phyloP scores from a whole-genome alignment of 2,797 vertebrate species.

The Eurystomus glaucurus region DNA sequence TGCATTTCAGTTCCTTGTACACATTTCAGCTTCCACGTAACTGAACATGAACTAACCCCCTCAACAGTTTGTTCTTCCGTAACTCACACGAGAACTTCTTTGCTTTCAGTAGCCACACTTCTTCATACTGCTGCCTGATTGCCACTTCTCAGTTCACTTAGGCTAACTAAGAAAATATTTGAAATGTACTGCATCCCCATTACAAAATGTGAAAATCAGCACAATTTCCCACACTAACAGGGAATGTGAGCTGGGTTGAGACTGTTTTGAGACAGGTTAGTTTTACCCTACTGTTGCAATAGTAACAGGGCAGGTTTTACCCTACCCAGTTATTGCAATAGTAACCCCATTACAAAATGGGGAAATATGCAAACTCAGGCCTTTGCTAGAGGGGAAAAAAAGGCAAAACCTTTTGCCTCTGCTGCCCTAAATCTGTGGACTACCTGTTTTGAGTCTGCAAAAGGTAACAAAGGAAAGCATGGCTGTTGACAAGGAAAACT shows the following conservation, averaged over 20 bases:
- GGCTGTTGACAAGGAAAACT: not conserved
- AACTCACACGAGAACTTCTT: not conserved
- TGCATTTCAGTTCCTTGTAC: not conserved
- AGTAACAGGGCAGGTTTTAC: not conserved
- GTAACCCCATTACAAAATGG: not conserved
- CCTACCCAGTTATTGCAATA: not conserved
- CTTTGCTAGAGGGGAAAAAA: not conserved
- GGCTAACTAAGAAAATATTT: too few relatives aligned
- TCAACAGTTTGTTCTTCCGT: not conserved
- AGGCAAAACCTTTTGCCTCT: not conserved
- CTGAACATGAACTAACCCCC: not conserved
- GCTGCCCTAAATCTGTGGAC: not conserved
- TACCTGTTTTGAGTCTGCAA: not conserved
- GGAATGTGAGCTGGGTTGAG: not conserved
- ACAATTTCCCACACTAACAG: not conserved
- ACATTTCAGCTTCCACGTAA: not conserved
- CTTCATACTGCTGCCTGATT: not conserved
- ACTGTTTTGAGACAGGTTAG: not conserved
- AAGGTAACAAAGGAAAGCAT: not conserved
- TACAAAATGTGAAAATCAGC: not conserved
- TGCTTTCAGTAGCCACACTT: not conserved
- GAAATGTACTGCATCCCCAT: not conserved
- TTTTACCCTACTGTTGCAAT: not conserved
- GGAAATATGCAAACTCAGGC: not conserved
- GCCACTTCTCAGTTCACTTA: not conserved